phyloP scores from a whole-genome alignment of 1,140 invertebrate species.

The Heliconius melpomene region DNA sequence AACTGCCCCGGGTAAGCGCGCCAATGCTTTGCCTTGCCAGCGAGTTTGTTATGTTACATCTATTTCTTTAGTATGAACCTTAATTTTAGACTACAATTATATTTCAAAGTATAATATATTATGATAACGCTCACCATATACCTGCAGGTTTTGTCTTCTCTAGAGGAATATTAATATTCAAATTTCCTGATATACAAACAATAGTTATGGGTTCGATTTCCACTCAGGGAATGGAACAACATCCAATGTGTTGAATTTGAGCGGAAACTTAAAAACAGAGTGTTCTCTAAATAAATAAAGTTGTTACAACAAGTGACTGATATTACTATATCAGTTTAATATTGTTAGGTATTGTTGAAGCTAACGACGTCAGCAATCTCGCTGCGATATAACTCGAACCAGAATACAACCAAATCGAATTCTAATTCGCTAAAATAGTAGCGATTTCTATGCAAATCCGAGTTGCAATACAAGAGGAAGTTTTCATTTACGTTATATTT shows the following conservation, averaged over 20 bases:
- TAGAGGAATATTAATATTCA: too few species aligned
- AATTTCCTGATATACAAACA: too few species aligned
- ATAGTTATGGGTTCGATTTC: too few species aligned
- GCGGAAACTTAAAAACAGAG: too few species aligned
- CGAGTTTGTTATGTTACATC: background rate
- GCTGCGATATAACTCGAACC: background rate
- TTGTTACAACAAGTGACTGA: background rate
- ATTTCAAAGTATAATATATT: background rate
- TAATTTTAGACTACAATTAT: background rate
- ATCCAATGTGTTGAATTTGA: too few species aligned
- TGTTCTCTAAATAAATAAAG: too few species aligned
- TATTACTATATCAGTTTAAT: conserved; percentile 12
- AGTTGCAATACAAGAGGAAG: background rate
- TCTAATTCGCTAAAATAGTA: background rate
- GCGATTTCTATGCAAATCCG: conserved; percentile 4
- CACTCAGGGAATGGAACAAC: too few species aligned
- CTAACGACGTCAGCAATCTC: conserved; percentile 21
- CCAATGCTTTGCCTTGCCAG: conserved; percentile 13
- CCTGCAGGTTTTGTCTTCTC: too few species aligned
- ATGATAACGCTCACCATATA: too few species aligned
- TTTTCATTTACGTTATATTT: background rate
- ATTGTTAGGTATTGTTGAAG: conserved; percentile 12
- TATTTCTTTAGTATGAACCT: background rate
- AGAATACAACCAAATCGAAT: conserved; percentile 15
- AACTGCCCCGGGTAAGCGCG: background rate